Base-by-base conservation (phyloP, 92 coral and sea anemone genomes). In the Zoanthus sansibaricus region DNA sequence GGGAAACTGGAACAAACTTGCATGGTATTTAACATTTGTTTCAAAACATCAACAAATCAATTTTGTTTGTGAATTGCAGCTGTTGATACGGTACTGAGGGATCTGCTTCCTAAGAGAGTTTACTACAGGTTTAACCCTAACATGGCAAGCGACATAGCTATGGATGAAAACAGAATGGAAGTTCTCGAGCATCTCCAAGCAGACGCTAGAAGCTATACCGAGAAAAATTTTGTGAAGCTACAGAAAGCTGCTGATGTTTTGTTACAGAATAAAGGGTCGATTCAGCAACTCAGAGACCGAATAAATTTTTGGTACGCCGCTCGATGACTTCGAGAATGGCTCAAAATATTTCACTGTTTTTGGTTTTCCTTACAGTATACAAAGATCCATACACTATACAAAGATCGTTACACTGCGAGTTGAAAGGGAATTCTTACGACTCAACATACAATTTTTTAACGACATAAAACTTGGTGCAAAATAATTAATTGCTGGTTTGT, bases 51-150 rank as follows among this genome's bases (percentile, higher is more conserved):
- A 20, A 58, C 64, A 32, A 62, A 62, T n/a, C 69, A 62, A 62
- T 5, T 62, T 62, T 8, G 0, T 25, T 18, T 17, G 9, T 69
- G 11, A 69, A 6, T 14, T 69, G 17, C 71, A 97, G 99, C 99
- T 74, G 97, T 97, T 25, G 97, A 97, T 90, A 97, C 94, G 1
- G 91, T 97, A 9, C 82, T 97, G 11, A 87, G 91, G 77, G 99
- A 97, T 61, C 91, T 97, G n/a, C 91, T 95, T 44, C 99, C 99
- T 11, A 89, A 88, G 82, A 66, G 85, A 72, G 86, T 91, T 42
- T 97, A 97, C 91, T 97, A 88, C 77, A 84, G 98, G 21, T 92
- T 89, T 58, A 97, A 97, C 61, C 99, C 99, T 9, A 91, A 92
- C 82, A 88, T 97, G 92, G 91, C 95, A 32, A 91, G 93, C 30